These are phyloP conservation scores for Hyposoter dolosus DNA, from an alignment of 2,888 invertebrate genomes.

Conservation along the genomic window DNA sequence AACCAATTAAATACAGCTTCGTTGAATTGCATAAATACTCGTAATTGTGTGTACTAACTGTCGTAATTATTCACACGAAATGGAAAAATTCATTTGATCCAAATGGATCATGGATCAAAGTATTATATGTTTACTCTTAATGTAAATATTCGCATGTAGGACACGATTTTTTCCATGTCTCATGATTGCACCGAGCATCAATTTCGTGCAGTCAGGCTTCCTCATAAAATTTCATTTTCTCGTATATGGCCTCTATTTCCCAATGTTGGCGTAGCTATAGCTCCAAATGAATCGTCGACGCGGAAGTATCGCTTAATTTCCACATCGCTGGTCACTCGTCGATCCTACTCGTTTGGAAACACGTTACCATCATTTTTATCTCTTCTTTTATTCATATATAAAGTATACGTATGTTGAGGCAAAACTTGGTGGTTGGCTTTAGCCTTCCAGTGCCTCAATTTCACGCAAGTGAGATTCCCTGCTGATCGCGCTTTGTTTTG, in stretches of 20 bases:
- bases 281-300: constrained; percentile 68
- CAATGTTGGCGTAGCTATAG: constrained; percentile 30
- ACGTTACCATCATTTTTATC: constrained; percentile 58
- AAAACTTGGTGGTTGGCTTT: constrained; percentile 4
- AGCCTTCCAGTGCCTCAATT: constrained; percentile 26
- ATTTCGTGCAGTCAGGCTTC: constrained; percentile 30
- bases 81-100: background rate
- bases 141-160: background rate
- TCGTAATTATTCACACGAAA: constrained; percentile 16
- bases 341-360: constrained; percentile 69
- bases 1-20: background rate
- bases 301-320: constrained; percentile 75
- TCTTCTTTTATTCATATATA: background rate
- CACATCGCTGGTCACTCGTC: constrained; percentile 64
- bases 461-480: background rate
- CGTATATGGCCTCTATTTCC: constrained; percentile 33
- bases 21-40: background rate
- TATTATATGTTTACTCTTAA: background rate
- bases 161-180: background rate
- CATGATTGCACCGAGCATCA: constrained; percentile 36
- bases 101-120: background rate
- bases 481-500: background rate
- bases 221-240: constrained; percentile 39
- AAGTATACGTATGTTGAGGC: background rate
- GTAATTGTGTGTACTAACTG: background rate